These are phyloP conservation scores for Eupithecia tripunctaria DNA, from an alignment of 2,888 invertebrate species.

Conservation along the genomic window DNA sequence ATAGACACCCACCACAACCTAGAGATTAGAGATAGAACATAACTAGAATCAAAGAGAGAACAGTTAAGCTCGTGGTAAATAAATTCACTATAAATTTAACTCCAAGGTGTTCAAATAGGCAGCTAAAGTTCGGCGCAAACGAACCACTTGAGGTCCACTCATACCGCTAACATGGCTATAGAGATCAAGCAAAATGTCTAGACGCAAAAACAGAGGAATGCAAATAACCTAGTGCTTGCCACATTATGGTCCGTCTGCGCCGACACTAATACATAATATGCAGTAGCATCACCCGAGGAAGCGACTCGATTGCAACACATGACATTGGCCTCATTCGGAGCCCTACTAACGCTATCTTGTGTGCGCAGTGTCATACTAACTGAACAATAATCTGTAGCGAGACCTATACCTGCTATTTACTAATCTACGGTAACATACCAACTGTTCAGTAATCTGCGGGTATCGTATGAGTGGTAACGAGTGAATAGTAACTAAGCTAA, in stretches of 20 bases:
- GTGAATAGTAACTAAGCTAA: no score
- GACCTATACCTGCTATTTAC: constrained; percentile 15
- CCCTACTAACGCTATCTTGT: constrained; percentile 78
- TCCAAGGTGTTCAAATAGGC: background rate
- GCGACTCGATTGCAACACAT: constrained; percentile 74
- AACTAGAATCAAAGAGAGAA: no score
- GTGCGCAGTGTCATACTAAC: constrained; percentile 46
- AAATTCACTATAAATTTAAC: background rate
- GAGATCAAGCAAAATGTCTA: background rate
- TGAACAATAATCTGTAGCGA: constrained; percentile 24
- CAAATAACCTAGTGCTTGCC: background rate
- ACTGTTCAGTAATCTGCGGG: constrained; percentile 10
- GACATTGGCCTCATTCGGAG: constrained; percentile 79
- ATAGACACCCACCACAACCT: no score
- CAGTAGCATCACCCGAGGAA: constrained; percentile 59
- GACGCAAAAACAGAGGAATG: background rate
- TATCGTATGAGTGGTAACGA: background rate
- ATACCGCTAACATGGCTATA: background rate
- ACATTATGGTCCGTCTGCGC: background rate
- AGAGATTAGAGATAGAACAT: no score
- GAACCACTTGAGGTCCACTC: background rate
- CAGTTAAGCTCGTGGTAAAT: background rate
- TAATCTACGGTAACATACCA: constrained; percentile 8
- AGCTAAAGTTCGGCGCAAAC: background rate
- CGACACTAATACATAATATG: constrained; percentile 11